Evolutionary conservation across 2,888 invertebrate species (phyloP), one percentile per base, ranked within the genome.

Genomic region (Rhamnusium bicolor): DNA sequence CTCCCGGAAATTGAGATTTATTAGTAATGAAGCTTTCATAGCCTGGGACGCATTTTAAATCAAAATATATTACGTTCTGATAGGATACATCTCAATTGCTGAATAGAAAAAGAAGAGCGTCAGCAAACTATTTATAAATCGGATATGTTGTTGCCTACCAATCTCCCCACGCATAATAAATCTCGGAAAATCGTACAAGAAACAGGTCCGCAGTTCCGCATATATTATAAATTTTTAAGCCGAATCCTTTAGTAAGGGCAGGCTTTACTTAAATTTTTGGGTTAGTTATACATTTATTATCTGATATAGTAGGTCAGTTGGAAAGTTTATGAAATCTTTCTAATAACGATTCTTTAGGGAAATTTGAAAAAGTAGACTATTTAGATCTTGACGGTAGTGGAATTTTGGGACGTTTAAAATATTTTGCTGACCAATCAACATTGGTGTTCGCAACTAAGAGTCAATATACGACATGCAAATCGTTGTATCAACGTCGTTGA

Each of bases 171-270:
- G n/a, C 24, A 19, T 24, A 54, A 54, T 54, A 54, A 54, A 54
- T 54, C 54, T 54, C 54, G n/a, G 54, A 54, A 54, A 54, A 54
- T 54, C 24, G 54, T 24, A 54, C 54, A 24, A 54, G 54, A 24
- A 54, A 27, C 54, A n/a, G 10, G 14, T n/a, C 54, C 54, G 27
- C 27, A 24, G 19, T 5, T 54, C 54, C 54, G n/a, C 54, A 24
- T 14, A 54, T 40, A 40, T 40, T 40, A 40, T 40, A 40, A 40
- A 40, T 40, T 40, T 40, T 40, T 40, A 40, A 40, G 40, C n/a
- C 5, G 40, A 12, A n/a, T n/a, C n/a, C 40, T 40, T 2, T n/a
- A 32, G 32, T 12, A n/a, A 40, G n/a, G 40, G 5, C 40, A 12
- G 40, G 40, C 5, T 40, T n/a, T 4, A 12, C 10, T 12, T 5